These are phyloP conservation scores for Luperina testacea DNA, from an alignment of 2,888 invertebrate genomes.

Conservation along the genomic window DNA sequence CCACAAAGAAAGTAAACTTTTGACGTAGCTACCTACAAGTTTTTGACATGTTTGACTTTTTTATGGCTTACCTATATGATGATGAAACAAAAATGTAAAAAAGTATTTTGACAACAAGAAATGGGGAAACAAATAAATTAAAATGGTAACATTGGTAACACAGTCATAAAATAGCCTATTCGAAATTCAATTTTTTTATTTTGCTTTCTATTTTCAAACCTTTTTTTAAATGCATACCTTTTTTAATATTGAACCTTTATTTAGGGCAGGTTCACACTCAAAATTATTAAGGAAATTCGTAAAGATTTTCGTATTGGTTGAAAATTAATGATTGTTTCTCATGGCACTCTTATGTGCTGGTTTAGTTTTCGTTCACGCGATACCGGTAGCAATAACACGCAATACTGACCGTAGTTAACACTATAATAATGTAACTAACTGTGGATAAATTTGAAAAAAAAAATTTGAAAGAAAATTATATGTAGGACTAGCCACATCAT, in stretches of 20 bases:
- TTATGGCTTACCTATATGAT: too few relatives aligned
- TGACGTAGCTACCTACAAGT: background rate
- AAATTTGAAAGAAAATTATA: background rate
- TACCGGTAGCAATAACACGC: slow-evolving; percentile 57
- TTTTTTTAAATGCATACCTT: background rate
- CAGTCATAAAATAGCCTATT: background rate
- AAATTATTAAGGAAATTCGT: background rate
- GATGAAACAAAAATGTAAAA: background rate
- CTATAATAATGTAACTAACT: slow-evolving; percentile 32
- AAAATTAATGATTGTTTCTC: slow-evolving; percentile 45
- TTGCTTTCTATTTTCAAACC: background rate
- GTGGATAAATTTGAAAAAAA: slow-evolving; percentile 1
- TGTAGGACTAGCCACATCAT: background rate
- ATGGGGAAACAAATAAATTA: background rate
- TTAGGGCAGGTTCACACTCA: background rate
- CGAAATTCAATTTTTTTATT: background rate
- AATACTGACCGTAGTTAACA: slow-evolving; percentile 49
- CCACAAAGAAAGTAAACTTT: slow-evolving; percentile 51
- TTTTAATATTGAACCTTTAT: background rate
- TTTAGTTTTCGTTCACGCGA: slow-evolving; percentile 50
- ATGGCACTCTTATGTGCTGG: slow-evolving; percentile 36
- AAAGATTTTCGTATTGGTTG: background rate
- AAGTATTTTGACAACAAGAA: background rate
- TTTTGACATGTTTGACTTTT: slow-evolving; percentile 15
- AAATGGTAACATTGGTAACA: slow-evolving; percentile 4